Evolutionary conservation across 2,113 vertebrate genomes (phyloP), one percentile per base, ranked within the genome.

Genomic region (Dinomys branickii): DNA sequence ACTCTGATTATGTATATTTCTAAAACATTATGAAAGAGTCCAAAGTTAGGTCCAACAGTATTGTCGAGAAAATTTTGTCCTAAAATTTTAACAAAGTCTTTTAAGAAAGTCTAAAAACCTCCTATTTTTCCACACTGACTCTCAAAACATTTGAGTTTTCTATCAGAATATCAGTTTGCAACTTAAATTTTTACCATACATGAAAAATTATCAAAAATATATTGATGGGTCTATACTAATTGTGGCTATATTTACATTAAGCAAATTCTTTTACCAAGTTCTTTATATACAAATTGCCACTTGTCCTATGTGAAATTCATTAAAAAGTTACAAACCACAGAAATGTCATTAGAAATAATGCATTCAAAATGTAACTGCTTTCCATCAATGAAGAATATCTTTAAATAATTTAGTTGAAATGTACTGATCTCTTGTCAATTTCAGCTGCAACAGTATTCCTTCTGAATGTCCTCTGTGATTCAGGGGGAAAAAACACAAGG

Each of bases 171-270:
- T 93, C 94, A 95, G 63, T 94, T 91, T 97, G 75, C 61, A 94
- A 98, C 95, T 97, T 95, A 95, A 97, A 95, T 96, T 98, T 97
- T 98, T 96, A 97, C 96, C 97, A 97, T 98, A 99, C 97, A 98
- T 98, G 98, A 98, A 98, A 98, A 97, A 92, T 98, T 99, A 99
- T 99, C 98, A 99, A 99, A 99, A 99, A 99, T 99, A 99, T 99
- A 99, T 98, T 94, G 98, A 98, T 98, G 98, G 92, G 96, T 98
- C 98, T 99, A 98, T 98, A n/a, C 98, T 99, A 99, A 98, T 96
- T 98, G 97, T 98, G 97, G 97, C 97, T 96, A 94, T 98, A 99
- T 99, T 98, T 99, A 99, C 98, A 99, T 97, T 98, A 99, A 98
- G 97, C 98, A 98, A 99, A 98, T 98, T 98, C 90, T 94, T 93